Evolutionary conservation across 2,113 vertebrate genomes (phyloP), one percentile per base, ranked within the genome.

Genomic region (Heterotilapia buettikoferi): DNA sequence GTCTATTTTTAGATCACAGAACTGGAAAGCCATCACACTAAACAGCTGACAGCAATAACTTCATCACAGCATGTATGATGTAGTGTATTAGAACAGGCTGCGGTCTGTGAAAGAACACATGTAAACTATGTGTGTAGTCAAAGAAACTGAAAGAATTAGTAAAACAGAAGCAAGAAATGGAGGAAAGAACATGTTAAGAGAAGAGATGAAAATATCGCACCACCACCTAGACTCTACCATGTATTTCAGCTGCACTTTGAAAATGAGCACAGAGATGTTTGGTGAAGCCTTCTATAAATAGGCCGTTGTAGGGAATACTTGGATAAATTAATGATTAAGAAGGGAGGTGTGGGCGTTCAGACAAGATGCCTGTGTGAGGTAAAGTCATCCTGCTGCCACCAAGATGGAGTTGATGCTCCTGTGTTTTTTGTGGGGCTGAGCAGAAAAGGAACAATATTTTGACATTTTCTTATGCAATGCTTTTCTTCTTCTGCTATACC

Each of bases 241-340:
- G 61, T 90, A 92, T 82, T 87, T 61, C n/a, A 19, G 21, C 66
- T n/a, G 73, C 24, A 78, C 26, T 90, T 94, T 92, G 83, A 90
- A 94, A 87, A 88, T 66, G 83, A 90, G 87, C 84, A 83, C 80
- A 82, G 68, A 73, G 82, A 92, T 90, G 85, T 94, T 94, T 92
- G 88, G 86, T 78, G 91, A 85, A 92, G 68, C 90, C 31, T 50
- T 92, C 95, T 95, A 96, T 91, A 96, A 96, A 96, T 96, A 96
- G 94, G 24, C 86, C 82, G 86, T 89, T 91, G 87, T 92, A 88
- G 84, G 89, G 57, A 88, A 93, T 86, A 88, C 90, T 16, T 90
- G 84, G 92, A 92, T 95, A 92, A 90, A 96, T 96, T 88, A 96
- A 96, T 95, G 90, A 96, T 95, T 91, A 92, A 85, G 82, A 82